Evolutionary conservation across 1,140 invertebrate genomes (phyloP).

Genomic region (Chlorops oryzae): DNA sequence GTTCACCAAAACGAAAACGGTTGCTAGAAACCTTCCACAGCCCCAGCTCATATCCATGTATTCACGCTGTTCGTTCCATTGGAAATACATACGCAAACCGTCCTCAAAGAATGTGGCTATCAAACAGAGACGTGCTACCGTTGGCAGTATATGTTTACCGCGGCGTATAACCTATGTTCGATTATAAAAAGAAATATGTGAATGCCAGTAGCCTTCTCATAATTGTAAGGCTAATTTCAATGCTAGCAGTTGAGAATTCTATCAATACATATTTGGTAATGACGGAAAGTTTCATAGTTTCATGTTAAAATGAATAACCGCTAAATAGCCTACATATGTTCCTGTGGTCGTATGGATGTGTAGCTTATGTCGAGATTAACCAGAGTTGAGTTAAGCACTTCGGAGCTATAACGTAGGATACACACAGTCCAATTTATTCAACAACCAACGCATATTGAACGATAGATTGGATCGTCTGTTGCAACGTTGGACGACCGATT

Average conservation of each 20-base stretch:
- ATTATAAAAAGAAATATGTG: neutral
- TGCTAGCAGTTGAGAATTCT: neutral
- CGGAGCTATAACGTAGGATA: too few relatives aligned
- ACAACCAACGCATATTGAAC: too few relatives aligned
- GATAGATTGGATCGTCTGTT: too few relatives aligned
- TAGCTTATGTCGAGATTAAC: too few relatives aligned
- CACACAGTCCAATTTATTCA: too few relatives aligned
- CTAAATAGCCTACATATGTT: neutral
- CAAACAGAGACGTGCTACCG: constrained; percentile 91
- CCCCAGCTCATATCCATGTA: constrained; percentile 98
- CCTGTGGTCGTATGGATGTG: neutral
- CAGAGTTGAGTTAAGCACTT: too few relatives aligned
- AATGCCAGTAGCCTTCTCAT: neutral
- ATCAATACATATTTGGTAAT: neutral
- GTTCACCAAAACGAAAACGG: constrained; percentile 88
- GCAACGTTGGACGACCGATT: too few relatives aligned
- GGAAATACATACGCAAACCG: constrained; percentile 97
- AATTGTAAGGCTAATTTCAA: neutral
- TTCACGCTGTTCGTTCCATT: constrained; percentile 96
- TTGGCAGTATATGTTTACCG: constrained; percentile 90
- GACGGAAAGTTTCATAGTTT: neutral
- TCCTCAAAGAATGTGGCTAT: constrained; percentile 99
- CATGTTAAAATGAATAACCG: neutral
- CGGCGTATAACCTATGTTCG: constrained; percentile 76
- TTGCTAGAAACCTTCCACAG: constrained; percentile 86